Percentiles rank a stretch among this genome's conserved stretches.
Evolutionary conservation across 2,797 vertebrate genomes (phyloP).

Genomic region (Pachyuromys duprasi): DNA sequence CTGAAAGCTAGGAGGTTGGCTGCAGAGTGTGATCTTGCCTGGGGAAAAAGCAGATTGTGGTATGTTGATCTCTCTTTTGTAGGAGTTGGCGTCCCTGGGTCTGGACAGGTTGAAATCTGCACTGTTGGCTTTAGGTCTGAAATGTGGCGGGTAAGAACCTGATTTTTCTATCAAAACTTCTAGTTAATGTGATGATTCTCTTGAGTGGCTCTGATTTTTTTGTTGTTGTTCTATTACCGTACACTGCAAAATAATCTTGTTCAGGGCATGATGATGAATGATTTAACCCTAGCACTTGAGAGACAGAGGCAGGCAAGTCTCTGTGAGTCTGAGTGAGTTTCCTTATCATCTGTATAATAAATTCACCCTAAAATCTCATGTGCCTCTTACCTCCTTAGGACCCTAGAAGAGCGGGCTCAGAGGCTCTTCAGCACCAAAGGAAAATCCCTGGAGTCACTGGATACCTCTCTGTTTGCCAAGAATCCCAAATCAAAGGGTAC

Average conservation of each 20-base stretch:
- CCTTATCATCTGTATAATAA: not conserved
- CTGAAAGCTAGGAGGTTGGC: not conserved
- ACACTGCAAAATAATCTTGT: not conserved
- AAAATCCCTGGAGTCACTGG: conserved; percentile 95
- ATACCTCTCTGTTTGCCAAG: conserved; percentile 97
- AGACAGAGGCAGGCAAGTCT: not conserved
- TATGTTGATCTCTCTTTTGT: conserved; percentile 53
- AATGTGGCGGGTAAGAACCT: conserved; percentile 96
- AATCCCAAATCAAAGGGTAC: conserved; percentile 98
- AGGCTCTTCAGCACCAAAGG: conserved; percentile 98
- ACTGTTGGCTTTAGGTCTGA: conserved; percentile 96
- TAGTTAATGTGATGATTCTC: not conserved
- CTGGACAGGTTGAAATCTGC: conserved; percentile 98
- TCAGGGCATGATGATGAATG: not conserved
- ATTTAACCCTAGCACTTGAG: not conserved
- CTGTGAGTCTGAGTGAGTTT: not conserved
- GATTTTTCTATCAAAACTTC: not conserved
- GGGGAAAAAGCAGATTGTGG: not conserved
- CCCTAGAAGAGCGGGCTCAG: conserved; percentile 97
- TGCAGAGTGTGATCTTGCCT: not conserved
- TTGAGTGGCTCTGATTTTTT: not conserved
- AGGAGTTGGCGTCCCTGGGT: conserved; percentile 98
- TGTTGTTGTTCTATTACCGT: not conserved
- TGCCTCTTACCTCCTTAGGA: conserved; percentile 85
- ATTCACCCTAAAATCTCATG: not conserved